phyloP scores from a whole-genome alignment of 64 coral and sea anemone species.

The Porites lutea region DNA sequence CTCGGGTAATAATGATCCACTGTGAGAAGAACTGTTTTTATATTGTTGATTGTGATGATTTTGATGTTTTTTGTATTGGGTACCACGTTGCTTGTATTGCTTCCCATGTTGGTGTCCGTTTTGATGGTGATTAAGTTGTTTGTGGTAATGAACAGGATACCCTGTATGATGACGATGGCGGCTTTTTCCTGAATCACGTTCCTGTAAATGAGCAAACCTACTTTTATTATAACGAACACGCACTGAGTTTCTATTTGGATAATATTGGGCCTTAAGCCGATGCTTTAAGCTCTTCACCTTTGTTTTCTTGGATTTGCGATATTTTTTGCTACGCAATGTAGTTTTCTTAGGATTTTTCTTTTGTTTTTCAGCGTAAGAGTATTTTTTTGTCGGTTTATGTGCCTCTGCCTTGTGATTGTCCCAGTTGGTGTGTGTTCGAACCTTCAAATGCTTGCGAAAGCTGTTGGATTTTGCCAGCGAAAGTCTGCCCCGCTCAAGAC shows the following conservation, averaged over 20 bases:
- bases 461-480: not conserved
- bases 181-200: not conserved
- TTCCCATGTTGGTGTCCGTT: not conserved
- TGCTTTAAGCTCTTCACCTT: not conserved
- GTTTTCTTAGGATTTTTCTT: not conserved
- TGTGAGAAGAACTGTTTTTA: not conserved
- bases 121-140: not conserved
- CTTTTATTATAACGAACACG: not conserved
- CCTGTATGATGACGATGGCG: not conserved
- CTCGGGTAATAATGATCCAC: not conserved
- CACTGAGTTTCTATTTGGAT: not conserved
- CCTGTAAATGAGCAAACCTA: constrained; percentile 21
- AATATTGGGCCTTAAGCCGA: not conserved
- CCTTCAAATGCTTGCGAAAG: not conserved
- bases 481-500: not conserved
- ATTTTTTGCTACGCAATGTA: not conserved
- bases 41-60: not conserved
- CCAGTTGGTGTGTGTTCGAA: not conserved
- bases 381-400: not conserved
- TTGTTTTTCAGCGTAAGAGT: too few species aligned
- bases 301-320: not conserved
- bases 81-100: too few species aligned
- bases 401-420: not conserved
- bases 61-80: too few species aligned
- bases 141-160: not conserved